Percentiles rank a stretch among this genome's conserved stretches.
These are phyloP conservation scores for Coenonympha glycerion DNA, from an alignment of 2,888 invertebrate species.

Conservation along the genomic window DNA sequence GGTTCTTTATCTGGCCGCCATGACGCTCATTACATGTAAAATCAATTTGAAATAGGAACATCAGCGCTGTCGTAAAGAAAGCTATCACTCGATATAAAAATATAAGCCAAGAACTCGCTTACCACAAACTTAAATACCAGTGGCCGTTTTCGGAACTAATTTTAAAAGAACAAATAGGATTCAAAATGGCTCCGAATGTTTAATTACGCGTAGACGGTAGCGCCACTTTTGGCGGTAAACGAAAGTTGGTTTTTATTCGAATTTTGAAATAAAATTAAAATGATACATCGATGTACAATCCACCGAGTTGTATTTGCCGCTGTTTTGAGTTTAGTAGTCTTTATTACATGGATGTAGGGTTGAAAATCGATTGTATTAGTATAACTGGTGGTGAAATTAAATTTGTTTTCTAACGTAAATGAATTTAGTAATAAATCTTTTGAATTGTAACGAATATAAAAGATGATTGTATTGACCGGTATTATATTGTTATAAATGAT, in stretches of 20 bases:
- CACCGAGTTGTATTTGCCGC: background rate
- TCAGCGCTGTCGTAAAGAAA: slow-evolving; percentile 19
- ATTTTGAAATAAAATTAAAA: slow-evolving; percentile 18
- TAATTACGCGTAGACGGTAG: background rate
- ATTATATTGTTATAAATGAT: slow-evolving; percentile 9
- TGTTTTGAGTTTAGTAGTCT: background rate
- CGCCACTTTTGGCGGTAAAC: background rate
- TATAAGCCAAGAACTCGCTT: slow-evolving; percentile 12
- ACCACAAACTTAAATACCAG: background rate
- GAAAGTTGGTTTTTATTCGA: slow-evolving; percentile 1
- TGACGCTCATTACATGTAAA: slow-evolving; percentile 26
- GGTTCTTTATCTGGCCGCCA: slow-evolving; percentile 27
- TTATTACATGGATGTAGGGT: background rate
- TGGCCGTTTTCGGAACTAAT: background rate
- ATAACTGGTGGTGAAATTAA: background rate
- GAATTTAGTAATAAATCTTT: slow-evolving; percentile 23
- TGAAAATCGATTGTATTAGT: background rate
- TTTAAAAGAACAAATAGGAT: background rate
- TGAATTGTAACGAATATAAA: slow-evolving; percentile 7
- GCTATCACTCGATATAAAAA: slow-evolving; percentile 25
- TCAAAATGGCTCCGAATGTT: background rate
- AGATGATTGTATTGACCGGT: slow-evolving; percentile 7
- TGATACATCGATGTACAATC: slow-evolving; percentile 13
- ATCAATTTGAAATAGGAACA: slow-evolving; percentile 29
- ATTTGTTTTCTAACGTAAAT: slow-evolving; percentile 13